Evolutionary conservation across 2,113 vertebrate species (phyloP), one percentile per base, ranked within the genome.

Genomic region (Artemisiospiza belli): DNA sequence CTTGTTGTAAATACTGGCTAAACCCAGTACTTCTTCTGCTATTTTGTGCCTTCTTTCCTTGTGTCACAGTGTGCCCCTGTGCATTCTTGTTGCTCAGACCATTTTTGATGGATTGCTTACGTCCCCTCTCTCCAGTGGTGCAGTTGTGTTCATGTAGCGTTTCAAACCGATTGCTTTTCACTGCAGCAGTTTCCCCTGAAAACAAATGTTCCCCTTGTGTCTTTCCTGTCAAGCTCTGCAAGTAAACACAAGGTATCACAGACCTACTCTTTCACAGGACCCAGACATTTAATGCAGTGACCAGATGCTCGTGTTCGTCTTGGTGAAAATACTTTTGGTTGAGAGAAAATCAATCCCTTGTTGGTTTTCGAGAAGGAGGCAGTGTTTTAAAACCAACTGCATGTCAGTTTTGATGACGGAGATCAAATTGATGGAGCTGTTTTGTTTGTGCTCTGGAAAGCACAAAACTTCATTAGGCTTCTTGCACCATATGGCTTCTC

Each of bases 401-500:
- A 13, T 94, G 94, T 73, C 63, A 33, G 54, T 88, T 88, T 91
- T 93, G 89, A 91, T 21, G 41, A 49, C 6, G 39, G 86, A 93
- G 83, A 92, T 85, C 77, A 78, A 93, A 94, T 89, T 92, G 92
- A 95, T 94, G 93, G 85, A 94, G 67, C 62, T 81, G 54, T 83
- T 92, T 83, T 92, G 73, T 94, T 97, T 97, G 93, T 87, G 80
- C 81, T 95, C 18, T 1, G 5, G 58, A 92, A 90, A 96, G 41
- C 54, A 54, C 69, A 93, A 94, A 89, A 89, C 80, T 90, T 93
- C 85, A 76, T 92, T 93, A 96, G 31, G 57, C 86, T 81, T 96
- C 96, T 89, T 95, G 83, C 92, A 73, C 92, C 92, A 95, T 90
- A 90, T 96, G 95, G 88, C 54, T 55, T 86, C 68, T 93, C 23